Base-by-base conservation (phyloP, 1,140 invertebrate species). In the Drosophila ohnishii region DNA sequence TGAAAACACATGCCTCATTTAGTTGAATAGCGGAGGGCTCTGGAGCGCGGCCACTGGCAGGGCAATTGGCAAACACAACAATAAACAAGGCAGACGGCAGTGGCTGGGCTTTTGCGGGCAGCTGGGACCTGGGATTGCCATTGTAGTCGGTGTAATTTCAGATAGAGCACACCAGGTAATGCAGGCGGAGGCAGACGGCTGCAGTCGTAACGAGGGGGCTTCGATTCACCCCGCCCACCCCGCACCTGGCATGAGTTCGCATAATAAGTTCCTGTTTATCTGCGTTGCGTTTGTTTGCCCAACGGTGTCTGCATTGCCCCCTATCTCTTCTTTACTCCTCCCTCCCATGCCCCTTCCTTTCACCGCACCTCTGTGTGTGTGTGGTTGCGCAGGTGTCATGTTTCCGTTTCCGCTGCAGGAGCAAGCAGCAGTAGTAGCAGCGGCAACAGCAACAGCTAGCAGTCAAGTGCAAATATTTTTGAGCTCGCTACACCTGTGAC, bases 251-350 rank as follows among this genome's bases (percentile, higher is more conserved):
- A 87, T 86, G 82, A 74, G 66, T 70, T 82, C 79, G 82, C 82
- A 86, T 86, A 86, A 86, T 87, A 86, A 86, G 82, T 86, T 86
- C 71, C 82, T 86, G 83, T 86, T 86, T 86, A 86, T 86, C 82
- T 87, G 71, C 61, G 70, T 73, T 80, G 79, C 75, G 62, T 67
- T 80, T 85, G 83, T 82, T 82, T 80, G 77, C 40, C 60, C 63
- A 69, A 35, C 48, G 67, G 39, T 62, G 73, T 45, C 67, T 70
- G 67, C 66, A 70, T 16, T 53, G 34, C 28, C 42, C 6, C 30
- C 45, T 9, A 14, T 25, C 13, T n/a, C 7, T 11, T 13, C 14
- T 19, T 14, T 10, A 22, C 22, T 22, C 1, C 22, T 22, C 5
- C 2, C 2, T 6, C 28, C 4, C 19, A 1, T 0, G 6, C 28